Evolutionary conservation across 2,888 invertebrate genomes (phyloP).

Genomic region (Xestobium rufovillosum): DNA sequence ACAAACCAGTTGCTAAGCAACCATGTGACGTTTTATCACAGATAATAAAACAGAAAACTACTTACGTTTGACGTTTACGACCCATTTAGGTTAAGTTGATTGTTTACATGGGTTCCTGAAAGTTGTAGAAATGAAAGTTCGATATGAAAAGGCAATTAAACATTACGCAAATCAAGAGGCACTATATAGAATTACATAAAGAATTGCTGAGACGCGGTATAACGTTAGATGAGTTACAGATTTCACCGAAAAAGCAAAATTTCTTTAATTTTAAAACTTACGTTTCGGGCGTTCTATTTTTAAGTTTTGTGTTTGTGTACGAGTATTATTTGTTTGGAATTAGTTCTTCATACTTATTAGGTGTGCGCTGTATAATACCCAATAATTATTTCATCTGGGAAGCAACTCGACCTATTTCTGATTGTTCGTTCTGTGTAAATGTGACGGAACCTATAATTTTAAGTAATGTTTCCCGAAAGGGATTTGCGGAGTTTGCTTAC

Average conservation of each 20-base stretch:
- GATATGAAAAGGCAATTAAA: too few species aligned
- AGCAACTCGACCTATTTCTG: conserved; percentile 72
- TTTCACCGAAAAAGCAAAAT: conserved; percentile 12
- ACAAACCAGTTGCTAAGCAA: too few species aligned
- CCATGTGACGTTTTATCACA: too few species aligned
- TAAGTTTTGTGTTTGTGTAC: conserved; percentile 15
- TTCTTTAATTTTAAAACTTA: conserved; percentile 12
- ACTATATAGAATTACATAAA: background rate
- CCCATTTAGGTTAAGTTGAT: too few species aligned
- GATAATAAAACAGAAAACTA: too few species aligned
- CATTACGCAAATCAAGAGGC: background rate
- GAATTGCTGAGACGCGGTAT: background rate
- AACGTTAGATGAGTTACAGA: background rate
- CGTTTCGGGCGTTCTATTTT: background rate
- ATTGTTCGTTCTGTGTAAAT: conserved; percentile 71
- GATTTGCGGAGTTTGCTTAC: conserved; percentile 69
- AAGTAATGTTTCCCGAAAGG: conserved; percentile 57
- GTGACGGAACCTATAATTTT: conserved; percentile 61
- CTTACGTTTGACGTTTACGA: too few species aligned
- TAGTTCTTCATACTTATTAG: conserved; percentile 40
- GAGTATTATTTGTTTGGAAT: conserved; percentile 21
- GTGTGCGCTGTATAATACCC: conserved; percentile 67
- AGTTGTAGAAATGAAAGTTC: too few species aligned
- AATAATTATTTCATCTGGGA: conserved; percentile 85
- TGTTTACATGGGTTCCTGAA: too few species aligned